Evolutionary conservation across 2,888 invertebrate species (phyloP).

Genomic region (Mongoloraphidia duomilia): DNA sequence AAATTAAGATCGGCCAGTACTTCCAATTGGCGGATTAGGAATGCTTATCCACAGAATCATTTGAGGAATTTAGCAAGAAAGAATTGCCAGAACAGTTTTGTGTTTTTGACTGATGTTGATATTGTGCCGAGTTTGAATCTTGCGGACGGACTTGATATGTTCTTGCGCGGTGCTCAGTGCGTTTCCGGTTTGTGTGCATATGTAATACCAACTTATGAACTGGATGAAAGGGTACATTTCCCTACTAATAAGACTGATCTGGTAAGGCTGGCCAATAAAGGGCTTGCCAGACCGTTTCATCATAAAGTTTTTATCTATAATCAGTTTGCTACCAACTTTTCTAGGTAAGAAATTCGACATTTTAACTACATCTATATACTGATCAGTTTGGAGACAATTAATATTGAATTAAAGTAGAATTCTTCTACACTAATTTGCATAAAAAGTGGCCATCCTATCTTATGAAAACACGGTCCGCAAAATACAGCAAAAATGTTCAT

Average conservation of each 20-base stretch:
- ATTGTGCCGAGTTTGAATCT: conserved; percentile 68
- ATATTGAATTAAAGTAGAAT: too few relatives aligned
- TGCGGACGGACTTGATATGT: conserved; percentile 53
- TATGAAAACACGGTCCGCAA: too few relatives aligned
- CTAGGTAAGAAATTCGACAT: conserved; percentile 41
- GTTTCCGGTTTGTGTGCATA: conserved; percentile 58
- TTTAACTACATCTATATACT: neutral
- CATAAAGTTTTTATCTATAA: conserved; percentile 85
- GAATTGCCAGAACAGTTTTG: conserved; percentile 66
- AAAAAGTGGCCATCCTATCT: too few relatives aligned
- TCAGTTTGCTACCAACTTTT: conserved; percentile 82
- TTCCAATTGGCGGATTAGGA: conserved; percentile 54
- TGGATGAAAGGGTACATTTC: conserved; percentile 63
- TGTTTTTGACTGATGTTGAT: conserved; percentile 78
- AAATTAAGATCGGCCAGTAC: conserved; percentile 46
- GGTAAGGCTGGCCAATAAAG: conserved; percentile 58
- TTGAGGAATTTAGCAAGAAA: conserved; percentile 74
- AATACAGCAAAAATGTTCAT: too few relatives aligned
- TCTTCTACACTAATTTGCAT: too few relatives aligned
- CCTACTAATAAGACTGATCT: conserved; percentile 71
- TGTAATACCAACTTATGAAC: conserved; percentile 81
- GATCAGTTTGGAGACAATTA: neutral
- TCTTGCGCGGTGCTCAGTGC: conserved; percentile 43
- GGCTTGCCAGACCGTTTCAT: conserved; percentile 77
- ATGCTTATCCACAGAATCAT: conserved; percentile 81